A percentile compares a stretch with the other conserved stretches of the same genome.
These are phyloP conservation scores for Cenopis cana DNA, from an alignment of 2,888 invertebrate species.

Conservation along the genomic window DNA sequence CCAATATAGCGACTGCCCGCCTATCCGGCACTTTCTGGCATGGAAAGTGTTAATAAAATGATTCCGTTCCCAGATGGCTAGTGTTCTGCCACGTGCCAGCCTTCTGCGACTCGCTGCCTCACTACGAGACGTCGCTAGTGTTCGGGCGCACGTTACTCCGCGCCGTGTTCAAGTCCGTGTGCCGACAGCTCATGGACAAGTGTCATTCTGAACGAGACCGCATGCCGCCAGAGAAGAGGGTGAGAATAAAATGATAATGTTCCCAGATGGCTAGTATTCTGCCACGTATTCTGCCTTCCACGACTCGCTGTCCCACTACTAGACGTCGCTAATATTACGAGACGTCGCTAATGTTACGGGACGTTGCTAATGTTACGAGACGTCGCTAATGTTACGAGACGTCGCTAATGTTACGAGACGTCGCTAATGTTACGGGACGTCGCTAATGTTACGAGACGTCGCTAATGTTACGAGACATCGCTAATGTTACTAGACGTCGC, in stretches of 20 bases:
- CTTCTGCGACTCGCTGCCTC: slow-evolving; percentile 96
- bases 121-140: slow-evolving; percentile 95
- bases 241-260: too few species aligned
- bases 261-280: slow-evolving; percentile 96
- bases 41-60: too few species aligned
- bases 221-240: slow-evolving; percentile 94
- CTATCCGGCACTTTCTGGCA: too few species aligned
- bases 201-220: slow-evolving; percentile 95
- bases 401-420: slow-evolving; percentile 95
- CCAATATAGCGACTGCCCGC: too few species aligned
- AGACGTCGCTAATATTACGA: slow-evolving; percentile 97
- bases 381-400: slow-evolving; percentile 96
- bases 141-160: slow-evolving; percentile 95
- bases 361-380: too few species aligned
- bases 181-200: slow-evolving; percentile 95
- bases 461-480: slow-evolving; percentile 95
- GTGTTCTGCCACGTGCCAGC: slow-evolving; percentile 98
- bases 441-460: slow-evolving; percentile 97
- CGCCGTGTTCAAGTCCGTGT: slow-evolving; percentile 92
- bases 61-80: slow-evolving; percentile 88
- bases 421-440: slow-evolving; percentile 96
- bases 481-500: slow-evolving; percentile 96
- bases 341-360: slow-evolving; percentile 96
- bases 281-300: slow-evolving; percentile 98
- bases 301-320: slow-evolving; percentile 95